These are phyloP conservation scores for Schlechtendalia chinensis DNA, from an alignment of 1,140 invertebrate genomes.

Conservation along the genomic window DNA sequence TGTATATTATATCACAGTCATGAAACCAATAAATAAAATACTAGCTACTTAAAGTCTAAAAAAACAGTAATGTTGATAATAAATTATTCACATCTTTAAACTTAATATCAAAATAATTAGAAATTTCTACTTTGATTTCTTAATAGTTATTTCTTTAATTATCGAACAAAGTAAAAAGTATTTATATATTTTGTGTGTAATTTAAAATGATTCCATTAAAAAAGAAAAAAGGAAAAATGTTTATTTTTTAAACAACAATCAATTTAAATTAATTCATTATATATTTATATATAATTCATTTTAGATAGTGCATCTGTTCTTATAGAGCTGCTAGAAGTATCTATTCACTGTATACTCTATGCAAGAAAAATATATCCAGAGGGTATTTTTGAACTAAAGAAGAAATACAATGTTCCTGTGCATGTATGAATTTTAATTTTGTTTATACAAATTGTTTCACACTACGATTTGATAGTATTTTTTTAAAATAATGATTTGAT, in stretches of 20 bases:
- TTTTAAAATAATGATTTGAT: background rate
- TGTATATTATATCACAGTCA: too few relatives aligned
- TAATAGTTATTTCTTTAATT: background rate
- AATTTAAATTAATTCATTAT: background rate
- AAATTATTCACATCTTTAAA: too few relatives aligned
- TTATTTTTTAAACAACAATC: background rate
- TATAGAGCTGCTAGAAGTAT: constrained; percentile 63
- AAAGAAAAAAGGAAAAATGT: too few relatives aligned
- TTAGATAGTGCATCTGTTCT: constrained; percentile 57
- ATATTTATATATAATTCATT: constrained; percentile 7
- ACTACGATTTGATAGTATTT: background rate
- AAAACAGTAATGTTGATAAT: too few relatives aligned
- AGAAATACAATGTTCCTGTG: constrained; percentile 62
- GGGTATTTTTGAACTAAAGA: constrained; percentile 62
- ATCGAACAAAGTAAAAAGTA: background rate
- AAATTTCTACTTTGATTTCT: background rate
- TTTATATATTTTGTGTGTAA: too few relatives aligned
- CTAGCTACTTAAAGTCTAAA: too few relatives aligned
- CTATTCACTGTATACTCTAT: constrained; percentile 63
- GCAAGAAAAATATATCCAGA: constrained; percentile 62
- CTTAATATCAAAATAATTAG: too few relatives aligned
- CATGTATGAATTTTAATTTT: constrained; percentile 54
- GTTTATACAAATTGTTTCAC: background rate
- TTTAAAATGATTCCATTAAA: too few relatives aligned
- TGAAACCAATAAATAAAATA: too few relatives aligned